Conservation (phyloP, 2,888 invertebrate genomes). For the Anthrax anthrax region DNA sequence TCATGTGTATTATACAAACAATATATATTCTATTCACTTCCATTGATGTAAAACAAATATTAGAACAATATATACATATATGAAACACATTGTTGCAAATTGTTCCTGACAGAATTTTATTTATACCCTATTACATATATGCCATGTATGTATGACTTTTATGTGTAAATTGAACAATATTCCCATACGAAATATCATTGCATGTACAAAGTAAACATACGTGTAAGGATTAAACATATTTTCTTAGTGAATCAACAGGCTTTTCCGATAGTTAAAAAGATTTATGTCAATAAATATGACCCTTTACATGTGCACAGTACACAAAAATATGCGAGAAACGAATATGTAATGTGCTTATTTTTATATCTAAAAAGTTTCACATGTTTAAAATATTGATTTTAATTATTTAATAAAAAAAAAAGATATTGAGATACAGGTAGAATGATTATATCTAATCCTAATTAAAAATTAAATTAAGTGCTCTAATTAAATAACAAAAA, state of each 20-base stretch:
- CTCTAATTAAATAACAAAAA: no score
- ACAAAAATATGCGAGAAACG: no score
- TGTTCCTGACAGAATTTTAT: conserved; percentile 2
- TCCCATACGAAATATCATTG: not conserved
- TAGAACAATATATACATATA: not conserved
- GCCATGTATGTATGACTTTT: conserved; percentile 1
- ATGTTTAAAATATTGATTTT: no score
- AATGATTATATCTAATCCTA: no score
- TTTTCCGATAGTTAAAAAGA: conserved; percentile 6
- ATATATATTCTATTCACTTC: not conserved
- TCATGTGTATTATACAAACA: not conserved
- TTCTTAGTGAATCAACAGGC: conserved; percentile 4
- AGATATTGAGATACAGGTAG: no score
- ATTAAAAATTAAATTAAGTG: no score
- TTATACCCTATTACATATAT: not conserved
- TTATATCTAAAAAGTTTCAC: no score
- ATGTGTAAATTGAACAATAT: not conserved
- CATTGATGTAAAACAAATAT: not conserved
- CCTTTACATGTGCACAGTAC: not conserved
- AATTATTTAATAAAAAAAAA: no score
- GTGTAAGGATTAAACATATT: not conserved
- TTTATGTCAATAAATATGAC: conserved; percentile 1
- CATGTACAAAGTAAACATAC: not conserved
- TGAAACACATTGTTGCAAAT: conserved; percentile 7
- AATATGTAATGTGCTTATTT: no score